phyloP scores from a whole-genome alignment of 2,797 vertebrate genomes.

The Rhadinocentrus ornatus region DNA sequence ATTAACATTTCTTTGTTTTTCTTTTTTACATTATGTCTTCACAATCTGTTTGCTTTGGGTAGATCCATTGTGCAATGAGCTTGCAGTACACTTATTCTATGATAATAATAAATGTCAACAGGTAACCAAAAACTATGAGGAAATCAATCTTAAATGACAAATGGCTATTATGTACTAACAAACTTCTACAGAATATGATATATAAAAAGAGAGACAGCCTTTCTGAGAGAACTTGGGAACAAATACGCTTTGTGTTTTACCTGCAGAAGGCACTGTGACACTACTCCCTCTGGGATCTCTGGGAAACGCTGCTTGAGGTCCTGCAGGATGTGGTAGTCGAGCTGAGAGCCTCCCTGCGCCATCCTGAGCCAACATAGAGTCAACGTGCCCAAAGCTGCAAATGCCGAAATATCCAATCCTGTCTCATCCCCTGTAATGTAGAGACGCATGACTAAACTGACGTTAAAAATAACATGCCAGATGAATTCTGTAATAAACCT shows the following conservation, averaged over 20 bases:
- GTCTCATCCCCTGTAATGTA: conserved; percentile 87
- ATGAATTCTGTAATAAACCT: conserved; percentile 1
- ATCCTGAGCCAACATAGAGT: conserved; percentile 89
- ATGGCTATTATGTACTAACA: background rate
- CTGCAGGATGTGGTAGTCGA: conserved; percentile 95
- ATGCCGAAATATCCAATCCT: conserved; percentile 84
- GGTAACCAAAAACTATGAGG: background rate
- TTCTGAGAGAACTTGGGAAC: background rate
- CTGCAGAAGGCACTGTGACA: conserved; percentile 98
- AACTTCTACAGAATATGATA: background rate
- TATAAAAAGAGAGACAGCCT: background rate
- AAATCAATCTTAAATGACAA: background rate
- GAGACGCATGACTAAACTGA: conserved; percentile 27
- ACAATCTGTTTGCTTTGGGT: background rate
- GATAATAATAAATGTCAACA: background rate
- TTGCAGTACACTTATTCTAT: background rate
- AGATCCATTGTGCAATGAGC: background rate
- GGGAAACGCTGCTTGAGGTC: conserved; percentile 98
- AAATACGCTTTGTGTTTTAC: conserved; percentile 71
- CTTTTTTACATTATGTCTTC: background rate
- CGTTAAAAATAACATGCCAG: background rate
- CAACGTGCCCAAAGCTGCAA: conserved; percentile 88
- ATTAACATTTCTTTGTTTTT: background rate
- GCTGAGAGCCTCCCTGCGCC: conserved; percentile 93
- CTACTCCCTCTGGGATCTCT: conserved; percentile 96